Evolutionary conservation across 2,888 invertebrate species (phyloP), one percentile per base, ranked within the genome.

Genomic region (Eupithecia abbreviata): DNA sequence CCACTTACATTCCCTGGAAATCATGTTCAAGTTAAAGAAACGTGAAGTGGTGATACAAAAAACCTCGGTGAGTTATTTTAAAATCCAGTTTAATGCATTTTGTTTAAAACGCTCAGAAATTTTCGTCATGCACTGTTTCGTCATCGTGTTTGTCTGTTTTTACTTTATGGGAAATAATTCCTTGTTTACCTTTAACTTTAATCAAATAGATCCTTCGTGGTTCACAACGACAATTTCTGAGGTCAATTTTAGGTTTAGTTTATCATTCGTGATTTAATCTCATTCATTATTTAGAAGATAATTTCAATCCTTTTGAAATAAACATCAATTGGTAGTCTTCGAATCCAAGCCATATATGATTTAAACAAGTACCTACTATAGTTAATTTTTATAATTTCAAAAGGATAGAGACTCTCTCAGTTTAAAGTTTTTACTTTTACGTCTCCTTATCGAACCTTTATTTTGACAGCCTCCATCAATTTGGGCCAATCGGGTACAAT

Each of bases 401-500:
- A 86, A 92, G 85, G 80, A 83, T 88, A 86, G 81, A 87, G 84
- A 82, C 84, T 86, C 84, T 84, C 81, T 80, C 81, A 70, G 15
- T 83, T 90, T 90, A 83, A 85, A 79, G 73, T 80, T 89, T 69
- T 85, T 89, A 86, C 82, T 89, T 93, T 94, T 91, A 91, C 84
- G 73, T 84, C 83, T 82, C 88, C 88, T 88, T 91, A 96, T 93
- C 96, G 96, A 96, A 96, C 96, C 96, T 96, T 96, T 93, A 94
- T 93, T 95, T 96, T 96, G 91, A 95, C 95, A 94, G 95, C 93
- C 92, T 96, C 95, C 93, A 96, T 93, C 93, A 97, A 96, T 87
- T 91, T 96, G 89, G 97, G 97, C 97, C 97, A 97, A 95, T 97
- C 97, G 88, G 96, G 96, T 92, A 97, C 96, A 90, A 97, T 92